Base-by-base conservation (phyloP, 2,113 vertebrate species). In the Oplegnathus fasciatus region DNA sequence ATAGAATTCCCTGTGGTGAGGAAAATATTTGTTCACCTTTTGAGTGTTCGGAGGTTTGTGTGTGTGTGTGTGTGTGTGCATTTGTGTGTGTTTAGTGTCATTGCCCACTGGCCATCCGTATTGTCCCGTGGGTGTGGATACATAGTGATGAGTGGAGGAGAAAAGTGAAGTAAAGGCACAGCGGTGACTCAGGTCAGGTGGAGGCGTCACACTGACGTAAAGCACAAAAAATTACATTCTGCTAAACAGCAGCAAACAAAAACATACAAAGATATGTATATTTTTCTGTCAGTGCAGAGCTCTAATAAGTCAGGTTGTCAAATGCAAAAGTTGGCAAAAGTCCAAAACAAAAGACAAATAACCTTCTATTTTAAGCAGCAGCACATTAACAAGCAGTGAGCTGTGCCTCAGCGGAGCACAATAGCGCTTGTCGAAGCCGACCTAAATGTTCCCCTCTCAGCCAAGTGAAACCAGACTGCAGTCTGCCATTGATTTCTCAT, bases 401-500 rank as follows among this genome's bases (percentile, higher is more conserved):
- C 28, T 83, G 71, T 46, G 78, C 58, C 20, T 11, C 70, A 73
- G 46, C 26, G 0, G 75, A 37, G 73, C 86, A 89, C 64, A 78
- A 74, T 14, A 72, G 50, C 32, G 5, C 82, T 73, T 74, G 52
- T 67, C 5, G 3, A 71, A 82, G 69, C 20, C 1, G 48, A 32
- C 72, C 57, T 79, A 62, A 88, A 88, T 54, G 69, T 86, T 87
- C 65, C 68, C 28, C 71, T 65, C 83, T 80, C 64, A 82, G 74
- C 79, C 69, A 83, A 84, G 75, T 75, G 71, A 84, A 66, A 67
- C 44, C 83, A 77, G 87, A 67, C 82, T 89, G 80, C 83, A 85
- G 86, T 85, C 70, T 75, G 75, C 58, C 79, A 93, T 93, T 84
- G 92, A 94, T 93, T 92, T 88, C 80, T 90, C 81, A 85, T 90